Evolutionary conservation across 2,888 invertebrate species (phyloP).

Genomic region (Tipula helvola): DNA sequence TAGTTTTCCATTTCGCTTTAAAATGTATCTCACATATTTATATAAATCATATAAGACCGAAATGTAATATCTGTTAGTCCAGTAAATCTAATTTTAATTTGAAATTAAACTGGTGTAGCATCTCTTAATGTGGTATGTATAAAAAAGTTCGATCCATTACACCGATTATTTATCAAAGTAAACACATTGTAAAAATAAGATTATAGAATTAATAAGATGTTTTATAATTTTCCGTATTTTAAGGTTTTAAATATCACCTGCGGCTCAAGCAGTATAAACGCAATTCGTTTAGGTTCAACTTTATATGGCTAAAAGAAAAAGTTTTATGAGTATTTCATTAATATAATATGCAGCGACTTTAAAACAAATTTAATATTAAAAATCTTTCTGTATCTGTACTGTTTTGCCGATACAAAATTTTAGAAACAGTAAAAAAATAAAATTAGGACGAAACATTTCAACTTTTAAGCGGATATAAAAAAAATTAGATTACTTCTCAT

Average conservation of each 20-base stretch:
- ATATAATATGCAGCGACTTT: background rate
- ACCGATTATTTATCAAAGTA: too few relatives aligned
- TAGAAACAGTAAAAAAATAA: background rate
- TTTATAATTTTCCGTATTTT: background rate
- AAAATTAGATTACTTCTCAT: background rate
- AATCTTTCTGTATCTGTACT: background rate
- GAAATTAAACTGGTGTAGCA: background rate
- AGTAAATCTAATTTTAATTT: background rate
- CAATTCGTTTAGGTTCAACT: too few relatives aligned
- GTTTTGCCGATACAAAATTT: background rate
- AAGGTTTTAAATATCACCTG: too few relatives aligned
- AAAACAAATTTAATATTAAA: background rate
- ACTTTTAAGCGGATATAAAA: background rate
- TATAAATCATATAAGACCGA: background rate
- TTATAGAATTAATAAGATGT: too few relatives aligned
- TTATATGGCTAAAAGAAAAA: background rate
- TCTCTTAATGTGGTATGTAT: background rate
- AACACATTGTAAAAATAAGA: too few relatives aligned
- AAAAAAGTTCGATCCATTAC: background rate
- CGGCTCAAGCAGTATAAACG: too few relatives aligned
- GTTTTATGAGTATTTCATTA: background rate
- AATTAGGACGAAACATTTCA: background rate
- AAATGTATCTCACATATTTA: background rate
- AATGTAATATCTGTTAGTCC: background rate
- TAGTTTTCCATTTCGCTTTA: background rate